Conservation (phyloP, 2,113 vertebrate genomes). For the Oenanthe oenanthe region DNA sequence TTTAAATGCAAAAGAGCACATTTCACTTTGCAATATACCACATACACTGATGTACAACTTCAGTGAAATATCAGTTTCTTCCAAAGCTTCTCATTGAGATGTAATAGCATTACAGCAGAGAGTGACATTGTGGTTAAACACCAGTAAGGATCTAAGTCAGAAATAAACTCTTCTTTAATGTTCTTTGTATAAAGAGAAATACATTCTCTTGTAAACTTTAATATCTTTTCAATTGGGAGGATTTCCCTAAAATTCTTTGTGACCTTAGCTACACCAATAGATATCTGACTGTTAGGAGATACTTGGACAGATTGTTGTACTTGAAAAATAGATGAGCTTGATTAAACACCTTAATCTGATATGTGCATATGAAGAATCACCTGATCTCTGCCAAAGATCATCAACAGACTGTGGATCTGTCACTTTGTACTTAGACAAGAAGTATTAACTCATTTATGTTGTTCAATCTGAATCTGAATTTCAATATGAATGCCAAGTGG, state of each 20-base stretch:
- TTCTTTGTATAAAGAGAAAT: conserved; percentile 6
- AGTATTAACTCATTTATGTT: background rate
- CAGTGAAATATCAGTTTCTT: conserved; percentile 50
- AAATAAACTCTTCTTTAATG: conserved; percentile 2
- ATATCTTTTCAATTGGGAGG: background rate
- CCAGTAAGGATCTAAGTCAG: conserved; percentile 33
- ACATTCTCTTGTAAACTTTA: background rate
- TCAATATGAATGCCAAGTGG: background rate
- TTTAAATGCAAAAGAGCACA: conserved; percentile 75
- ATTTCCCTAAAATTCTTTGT: background rate
- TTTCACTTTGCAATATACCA: conserved; percentile 61
- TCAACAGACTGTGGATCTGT: background rate
- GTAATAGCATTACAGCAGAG: conserved; percentile 56
- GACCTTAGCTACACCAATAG: background rate
- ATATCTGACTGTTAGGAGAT: background rate
- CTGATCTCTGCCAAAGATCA: background rate
- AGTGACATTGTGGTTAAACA: conserved; percentile 56
- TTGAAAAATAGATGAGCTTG: background rate
- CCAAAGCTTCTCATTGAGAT: conserved; percentile 40
- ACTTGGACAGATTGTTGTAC: background rate
- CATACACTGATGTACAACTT: conserved; percentile 24
- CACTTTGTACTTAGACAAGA: background rate
- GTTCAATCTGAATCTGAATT: background rate
- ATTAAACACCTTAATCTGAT: background rate
- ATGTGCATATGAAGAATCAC: background rate